phyloP scores from a whole-genome alignment of 2,888 invertebrate genomes.

The Cryptops parisi region DNA sequence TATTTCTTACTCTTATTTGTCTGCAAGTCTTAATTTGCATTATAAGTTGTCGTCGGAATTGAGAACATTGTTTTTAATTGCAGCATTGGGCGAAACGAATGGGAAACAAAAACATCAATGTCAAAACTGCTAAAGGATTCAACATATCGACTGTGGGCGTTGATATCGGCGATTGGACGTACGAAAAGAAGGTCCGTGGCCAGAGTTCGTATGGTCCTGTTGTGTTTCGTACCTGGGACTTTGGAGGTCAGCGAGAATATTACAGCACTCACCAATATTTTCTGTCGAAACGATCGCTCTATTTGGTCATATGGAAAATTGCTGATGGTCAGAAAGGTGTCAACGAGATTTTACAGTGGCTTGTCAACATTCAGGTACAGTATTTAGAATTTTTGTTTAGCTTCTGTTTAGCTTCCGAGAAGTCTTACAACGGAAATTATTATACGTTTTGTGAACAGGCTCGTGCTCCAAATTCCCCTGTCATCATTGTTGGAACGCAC shows the following conservation, averaged over 20 bases:
- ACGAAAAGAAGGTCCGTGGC: slow-evolving; percentile 67
- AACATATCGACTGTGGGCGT: slow-evolving; percentile 94
- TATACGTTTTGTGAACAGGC: slow-evolving; percentile 42
- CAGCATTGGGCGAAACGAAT: slow-evolving; percentile 91
- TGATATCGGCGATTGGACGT: slow-evolving; percentile 89
- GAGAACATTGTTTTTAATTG: slow-evolving; percentile 23
- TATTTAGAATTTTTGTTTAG: no score
- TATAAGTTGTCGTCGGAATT: no score
- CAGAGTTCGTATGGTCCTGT: slow-evolving; percentile 56
- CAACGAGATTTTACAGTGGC: slow-evolving; percentile 82
- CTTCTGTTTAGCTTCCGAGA: no score
- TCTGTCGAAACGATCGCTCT: slow-evolving; percentile 82
- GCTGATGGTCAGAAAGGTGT: slow-evolving; percentile 82
- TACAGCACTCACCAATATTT: slow-evolving; percentile 99
- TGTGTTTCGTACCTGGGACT: slow-evolving; percentile 94
- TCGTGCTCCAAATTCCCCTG: slow-evolving; percentile 89
- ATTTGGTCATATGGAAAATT: slow-evolving; percentile 88
- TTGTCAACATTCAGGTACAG: slow-evolving; percentile 72
- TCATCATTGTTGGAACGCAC: slow-evolving; percentile 92
- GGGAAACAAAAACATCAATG: slow-evolving; percentile 71
- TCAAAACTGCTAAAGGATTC: slow-evolving; percentile 56
- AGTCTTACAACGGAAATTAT: slow-evolving; percentile 2
- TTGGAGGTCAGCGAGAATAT: slow-evolving; percentile 95
- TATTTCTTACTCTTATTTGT: neutral
- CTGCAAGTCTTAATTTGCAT: neutral